Conservation (phyloP, 2,797 vertebrate species). For the Rhincodon typus region DNA sequence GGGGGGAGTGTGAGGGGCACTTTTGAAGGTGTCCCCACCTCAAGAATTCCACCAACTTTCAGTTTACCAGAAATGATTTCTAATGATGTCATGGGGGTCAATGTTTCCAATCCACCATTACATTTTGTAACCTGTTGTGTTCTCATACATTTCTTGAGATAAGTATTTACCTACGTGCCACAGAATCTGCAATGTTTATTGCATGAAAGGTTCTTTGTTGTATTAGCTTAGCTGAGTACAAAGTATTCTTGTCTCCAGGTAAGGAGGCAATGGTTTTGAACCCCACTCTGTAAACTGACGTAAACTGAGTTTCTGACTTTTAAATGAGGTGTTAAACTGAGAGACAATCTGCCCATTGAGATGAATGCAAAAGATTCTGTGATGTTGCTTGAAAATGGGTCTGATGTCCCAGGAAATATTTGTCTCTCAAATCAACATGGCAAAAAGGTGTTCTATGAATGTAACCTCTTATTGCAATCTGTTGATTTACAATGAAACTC, state of each 20-base stretch:
- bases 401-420: not conserved
- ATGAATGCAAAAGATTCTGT: not conserved
- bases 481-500: not conserved
- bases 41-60: not conserved
- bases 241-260: no score
- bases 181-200: not conserved
- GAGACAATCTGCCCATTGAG: not conserved
- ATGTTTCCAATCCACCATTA: not conserved
- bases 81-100: not conserved
- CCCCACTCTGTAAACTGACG: not conserved
- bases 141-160: not conserved
- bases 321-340: not conserved
- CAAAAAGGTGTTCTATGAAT: not conserved
- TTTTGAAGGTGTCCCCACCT: not conserved
- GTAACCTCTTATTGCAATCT: constrained; percentile 37
- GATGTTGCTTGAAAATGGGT: not conserved
- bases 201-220: not conserved
- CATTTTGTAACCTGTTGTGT: not conserved
- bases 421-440: not conserved
- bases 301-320: not conserved
- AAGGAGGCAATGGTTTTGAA: not conserved
- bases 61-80: not conserved
- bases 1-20: no score
- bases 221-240: not conserved
- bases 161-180: not conserved